phyloP scores from a whole-genome alignment of 2,888 invertebrate species.

The Drosophila borborema region DNA sequence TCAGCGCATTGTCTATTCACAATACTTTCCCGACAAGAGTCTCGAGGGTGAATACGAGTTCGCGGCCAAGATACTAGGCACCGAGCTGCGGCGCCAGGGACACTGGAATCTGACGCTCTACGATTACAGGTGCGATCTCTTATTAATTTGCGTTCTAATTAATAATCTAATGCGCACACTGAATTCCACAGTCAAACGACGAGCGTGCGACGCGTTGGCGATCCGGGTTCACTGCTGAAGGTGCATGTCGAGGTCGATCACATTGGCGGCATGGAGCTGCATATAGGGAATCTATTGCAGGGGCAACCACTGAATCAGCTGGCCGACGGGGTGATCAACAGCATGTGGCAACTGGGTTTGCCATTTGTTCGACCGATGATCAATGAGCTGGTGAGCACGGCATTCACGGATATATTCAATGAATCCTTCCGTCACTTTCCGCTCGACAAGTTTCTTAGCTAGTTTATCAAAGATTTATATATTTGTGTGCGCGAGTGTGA shows the following conservation, averaged over 20 bases:
- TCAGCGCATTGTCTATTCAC: constrained; percentile 90
- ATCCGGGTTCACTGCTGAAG: constrained; percentile 86
- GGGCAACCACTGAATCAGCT: constrained; percentile 88
- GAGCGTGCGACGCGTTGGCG: constrained; percentile 85
- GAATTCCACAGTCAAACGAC: constrained; percentile 85
- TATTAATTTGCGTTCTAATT: neutral
- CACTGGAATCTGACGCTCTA: constrained; percentile 91
- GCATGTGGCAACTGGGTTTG: constrained; percentile 93
- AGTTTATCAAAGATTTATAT: constrained; percentile 50
- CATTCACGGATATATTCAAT: constrained; percentile 93
- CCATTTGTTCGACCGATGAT: constrained; percentile 91
- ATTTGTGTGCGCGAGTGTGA: constrained; percentile 15
- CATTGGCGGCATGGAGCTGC: constrained; percentile 91
- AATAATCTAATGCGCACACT: neutral
- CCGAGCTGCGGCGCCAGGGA: constrained; percentile 88
- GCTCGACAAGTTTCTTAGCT: constrained; percentile 87
- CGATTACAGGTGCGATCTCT: constrained; percentile 86
- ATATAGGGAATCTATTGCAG: constrained; percentile 90
- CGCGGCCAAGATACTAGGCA: constrained; percentile 88
- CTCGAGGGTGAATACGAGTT: constrained; percentile 90
- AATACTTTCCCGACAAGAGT: constrained; percentile 93
- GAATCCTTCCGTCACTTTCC: constrained; percentile 91
- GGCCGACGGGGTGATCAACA: constrained; percentile 91
- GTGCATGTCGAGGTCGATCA: constrained; percentile 91
- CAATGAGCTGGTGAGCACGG: constrained; percentile 93